These are phyloP conservation scores for Palaemon carinicauda DNA, from an alignment of 1,140 invertebrate genomes.

Conservation along the genomic window DNA sequence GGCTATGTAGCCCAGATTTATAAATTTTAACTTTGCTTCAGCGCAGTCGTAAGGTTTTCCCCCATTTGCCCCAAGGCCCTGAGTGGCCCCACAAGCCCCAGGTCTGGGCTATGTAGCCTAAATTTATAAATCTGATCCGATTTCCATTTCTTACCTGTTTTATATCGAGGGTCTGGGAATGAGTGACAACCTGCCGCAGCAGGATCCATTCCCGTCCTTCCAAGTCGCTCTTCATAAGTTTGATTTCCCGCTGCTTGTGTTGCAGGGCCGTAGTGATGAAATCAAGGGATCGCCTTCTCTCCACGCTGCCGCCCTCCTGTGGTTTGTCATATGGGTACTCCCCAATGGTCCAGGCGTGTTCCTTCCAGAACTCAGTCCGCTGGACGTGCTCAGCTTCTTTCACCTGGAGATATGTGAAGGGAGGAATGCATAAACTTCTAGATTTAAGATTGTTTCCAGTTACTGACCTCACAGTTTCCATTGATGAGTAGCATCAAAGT, in stretches of 20 bases:
- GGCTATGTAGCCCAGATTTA: no score
- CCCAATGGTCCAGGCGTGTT: slow-evolving; percentile 40
- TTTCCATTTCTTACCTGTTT: slow-evolving; percentile 30
- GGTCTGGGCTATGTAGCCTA: no score
- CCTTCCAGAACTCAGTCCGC: slow-evolving; percentile 35
- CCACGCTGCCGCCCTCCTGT: neutral
- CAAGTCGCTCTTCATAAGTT: slow-evolving; percentile 56
- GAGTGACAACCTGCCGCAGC: slow-evolving; percentile 42
- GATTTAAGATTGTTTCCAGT: neutral
- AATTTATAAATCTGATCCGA: no score
- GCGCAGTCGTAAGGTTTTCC: no score
- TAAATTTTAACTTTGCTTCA: no score
- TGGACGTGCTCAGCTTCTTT: slow-evolving; percentile 39
- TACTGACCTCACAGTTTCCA: no score
- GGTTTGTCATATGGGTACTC: slow-evolving; percentile 30
- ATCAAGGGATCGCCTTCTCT: slow-evolving; percentile 47
- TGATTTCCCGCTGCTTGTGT: slow-evolving; percentile 37
- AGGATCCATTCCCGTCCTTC: slow-evolving; percentile 55
- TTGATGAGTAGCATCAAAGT: no score
- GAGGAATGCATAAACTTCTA: no score
- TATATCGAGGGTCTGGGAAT: slow-evolving; percentile 35
- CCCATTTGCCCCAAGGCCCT: no score
- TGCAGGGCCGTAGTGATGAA: slow-evolving; percentile 33
- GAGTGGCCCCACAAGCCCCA: no score
- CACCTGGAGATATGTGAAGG: no score